These are phyloP conservation scores for Gymnarchus niloticus DNA, from an alignment of 2,113 vertebrate genomes.

Conservation along the genomic window DNA sequence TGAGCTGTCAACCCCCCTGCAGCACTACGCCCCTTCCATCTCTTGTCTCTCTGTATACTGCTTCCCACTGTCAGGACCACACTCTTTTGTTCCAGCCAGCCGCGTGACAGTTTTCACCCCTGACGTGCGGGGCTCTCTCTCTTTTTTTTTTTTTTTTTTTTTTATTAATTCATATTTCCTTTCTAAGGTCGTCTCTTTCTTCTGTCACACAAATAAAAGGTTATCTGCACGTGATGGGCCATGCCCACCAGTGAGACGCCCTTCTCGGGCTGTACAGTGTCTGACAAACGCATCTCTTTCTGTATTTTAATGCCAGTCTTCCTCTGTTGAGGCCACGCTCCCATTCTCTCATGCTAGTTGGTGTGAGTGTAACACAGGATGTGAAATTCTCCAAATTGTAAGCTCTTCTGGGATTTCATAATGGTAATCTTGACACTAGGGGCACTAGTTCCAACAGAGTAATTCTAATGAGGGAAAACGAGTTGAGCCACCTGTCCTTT, in stretches of 20 bases:
- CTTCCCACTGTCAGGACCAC: neutral
- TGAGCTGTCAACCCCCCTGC: constrained; percentile 53
- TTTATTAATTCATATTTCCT: constrained; percentile 43
- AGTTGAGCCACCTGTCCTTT: neutral
- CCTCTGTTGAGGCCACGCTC: neutral
- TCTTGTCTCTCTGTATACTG: neutral
- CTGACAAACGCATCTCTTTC: constrained; percentile 23
- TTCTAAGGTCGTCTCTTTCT: neutral
- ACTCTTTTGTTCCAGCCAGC: constrained; percentile 15
- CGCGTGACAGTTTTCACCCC: neutral
- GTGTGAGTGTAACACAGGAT: neutral
- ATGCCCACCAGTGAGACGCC: neutral
- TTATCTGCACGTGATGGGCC: neutral
- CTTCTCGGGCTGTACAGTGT: constrained; percentile 26
- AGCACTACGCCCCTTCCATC: constrained; percentile 27
- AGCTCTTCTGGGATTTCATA: neutral
- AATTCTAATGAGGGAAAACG: neutral
- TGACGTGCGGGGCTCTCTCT: constrained; percentile 27
- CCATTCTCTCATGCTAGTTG: constrained; percentile 15
- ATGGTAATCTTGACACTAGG: neutral
- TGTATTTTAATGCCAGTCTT: constrained; percentile 13
- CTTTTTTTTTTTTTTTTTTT: no score
- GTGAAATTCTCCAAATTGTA: neutral
- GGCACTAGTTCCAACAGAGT: neutral
- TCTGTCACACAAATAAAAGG: neutral